Base-by-base conservation (phyloP, 2,113 vertebrate species). In the Trichomycterus rosablanca region DNA sequence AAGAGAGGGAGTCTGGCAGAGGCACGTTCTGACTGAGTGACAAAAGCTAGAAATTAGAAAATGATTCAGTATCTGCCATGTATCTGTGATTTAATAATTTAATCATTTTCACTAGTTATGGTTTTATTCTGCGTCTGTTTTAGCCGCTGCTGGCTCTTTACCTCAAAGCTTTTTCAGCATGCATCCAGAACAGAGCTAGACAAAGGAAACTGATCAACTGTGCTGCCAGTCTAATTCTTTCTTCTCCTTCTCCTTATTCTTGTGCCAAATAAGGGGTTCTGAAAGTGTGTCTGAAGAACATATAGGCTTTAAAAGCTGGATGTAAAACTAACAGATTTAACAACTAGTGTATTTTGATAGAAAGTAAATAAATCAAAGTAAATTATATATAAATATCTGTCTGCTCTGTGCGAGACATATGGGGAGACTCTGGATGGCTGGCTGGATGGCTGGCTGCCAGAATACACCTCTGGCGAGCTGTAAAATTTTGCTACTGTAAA, bases 151-250 rank as follows among this genome's bases (percentile, higher is more conserved):
- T 23, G 4, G 7, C 18, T 35, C n/a, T 18, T 32, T 15, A n/a
- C n/a, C n/a, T 43, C 9, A 42, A 7, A 8, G 14, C 30, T 24
- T n/a, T 30, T 24, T 12, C 35, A 15, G 35, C 24, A 54, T 39
- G 10, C 23, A 22, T n/a, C 8, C 43, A 65, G 11, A 18, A 49
- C 51, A 40, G n/a, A 45, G 19, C n/a, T 18, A 57, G 42, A 65
- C 63, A 65, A 65, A 65, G 44, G 44, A 64, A 64, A 39, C 22
- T 48, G 63, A 56, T 57, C 32, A 57, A 22, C 32, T 40, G 52
- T 18, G 23, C 28, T 42, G 15, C 28, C 16, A 39, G 34, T 61
- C 14, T 61, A 16, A 12, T 61, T 42, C 16, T 46, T 22, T 16
- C 42, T 18, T 22, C 34, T 9, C n/a, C 24, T 23, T 49, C 44